Evolutionary conservation across 1,140 invertebrate genomes (phyloP).

Genomic region (Arctopsyche grandis): DNA sequence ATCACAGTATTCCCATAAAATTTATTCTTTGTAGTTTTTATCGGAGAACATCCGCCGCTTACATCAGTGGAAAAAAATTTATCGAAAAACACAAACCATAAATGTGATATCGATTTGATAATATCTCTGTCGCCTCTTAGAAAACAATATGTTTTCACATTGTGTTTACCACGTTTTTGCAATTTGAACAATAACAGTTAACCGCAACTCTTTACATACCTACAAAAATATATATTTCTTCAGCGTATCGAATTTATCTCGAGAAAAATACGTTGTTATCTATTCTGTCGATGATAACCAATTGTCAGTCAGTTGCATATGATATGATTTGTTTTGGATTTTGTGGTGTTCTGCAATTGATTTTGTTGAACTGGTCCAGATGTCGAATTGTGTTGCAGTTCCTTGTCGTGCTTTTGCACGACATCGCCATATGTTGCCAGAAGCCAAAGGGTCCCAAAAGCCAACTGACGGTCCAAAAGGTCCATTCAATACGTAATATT

Average conservation of each 20-base stretch:
- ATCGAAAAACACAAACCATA: constrained; percentile 11
- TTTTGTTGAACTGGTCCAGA: neutral
- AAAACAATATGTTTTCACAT: neutral
- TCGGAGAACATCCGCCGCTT: constrained; percentile 15
- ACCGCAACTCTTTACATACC: neutral
- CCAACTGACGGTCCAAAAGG: constrained; percentile 39
- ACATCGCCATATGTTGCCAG: constrained; percentile 30
- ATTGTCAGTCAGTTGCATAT: neutral
- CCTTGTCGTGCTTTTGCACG: too few species aligned
- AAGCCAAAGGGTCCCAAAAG: constrained; percentile 21
- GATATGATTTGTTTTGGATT: neutral
- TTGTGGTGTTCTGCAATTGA: neutral
- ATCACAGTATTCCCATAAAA: constrained; percentile 35
- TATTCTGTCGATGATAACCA: neutral
- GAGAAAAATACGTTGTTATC: too few species aligned
- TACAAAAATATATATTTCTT: neutral
- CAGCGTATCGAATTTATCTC: too few species aligned
- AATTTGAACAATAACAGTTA: neutral
- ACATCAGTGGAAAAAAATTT: constrained; percentile 22
- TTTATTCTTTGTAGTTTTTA: constrained; percentile 32
- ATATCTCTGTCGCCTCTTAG: constrained; percentile 9
- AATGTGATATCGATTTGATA: neutral
- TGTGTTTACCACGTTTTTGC: neutral
- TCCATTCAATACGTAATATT: constrained; percentile 43
- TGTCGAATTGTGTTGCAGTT: neutral